A percentile compares a stretch with the other conserved stretches of the same genome.
Conservation (phyloP, 1,140 invertebrate species). For the Brachionus manjavacas region DNA sequence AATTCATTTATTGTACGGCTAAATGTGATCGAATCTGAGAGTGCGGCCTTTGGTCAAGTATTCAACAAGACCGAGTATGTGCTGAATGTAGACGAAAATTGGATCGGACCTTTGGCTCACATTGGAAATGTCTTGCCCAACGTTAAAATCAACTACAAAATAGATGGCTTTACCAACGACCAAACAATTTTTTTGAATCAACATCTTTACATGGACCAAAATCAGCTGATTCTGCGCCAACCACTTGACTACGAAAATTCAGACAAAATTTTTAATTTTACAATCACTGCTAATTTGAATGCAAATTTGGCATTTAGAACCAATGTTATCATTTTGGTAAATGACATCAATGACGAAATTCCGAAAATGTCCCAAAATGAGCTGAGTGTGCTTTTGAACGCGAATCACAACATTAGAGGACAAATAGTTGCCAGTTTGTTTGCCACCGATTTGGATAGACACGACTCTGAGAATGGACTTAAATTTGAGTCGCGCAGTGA, state of each 20-base stretch:
- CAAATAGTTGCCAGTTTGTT: neutral
- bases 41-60: neutral
- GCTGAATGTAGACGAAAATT: constrained; percentile 21
- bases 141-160: neutral
- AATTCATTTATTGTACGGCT: neutral
- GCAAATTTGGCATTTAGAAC: neutral
- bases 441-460: neutral
- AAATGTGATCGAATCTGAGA: neutral
- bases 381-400: neutral
- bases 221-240: neutral
- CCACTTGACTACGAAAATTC: constrained; percentile 8
- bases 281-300: neutral
- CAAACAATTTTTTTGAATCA: neutral
- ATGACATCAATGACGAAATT: constrained; percentile 31
- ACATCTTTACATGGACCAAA: neutral
- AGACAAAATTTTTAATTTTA: constrained; percentile 19
- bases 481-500: neutral
- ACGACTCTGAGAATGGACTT: neutral
- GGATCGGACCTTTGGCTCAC: neutral
- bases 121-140: neutral
- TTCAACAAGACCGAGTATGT: neutral
- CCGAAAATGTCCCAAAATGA: constrained; percentile 19
- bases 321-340: neutral
- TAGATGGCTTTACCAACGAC: neutral
- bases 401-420: neutral